Conservation (phyloP, 2,113 vertebrate genomes). For the Dasypus novemcinctus region DNA sequence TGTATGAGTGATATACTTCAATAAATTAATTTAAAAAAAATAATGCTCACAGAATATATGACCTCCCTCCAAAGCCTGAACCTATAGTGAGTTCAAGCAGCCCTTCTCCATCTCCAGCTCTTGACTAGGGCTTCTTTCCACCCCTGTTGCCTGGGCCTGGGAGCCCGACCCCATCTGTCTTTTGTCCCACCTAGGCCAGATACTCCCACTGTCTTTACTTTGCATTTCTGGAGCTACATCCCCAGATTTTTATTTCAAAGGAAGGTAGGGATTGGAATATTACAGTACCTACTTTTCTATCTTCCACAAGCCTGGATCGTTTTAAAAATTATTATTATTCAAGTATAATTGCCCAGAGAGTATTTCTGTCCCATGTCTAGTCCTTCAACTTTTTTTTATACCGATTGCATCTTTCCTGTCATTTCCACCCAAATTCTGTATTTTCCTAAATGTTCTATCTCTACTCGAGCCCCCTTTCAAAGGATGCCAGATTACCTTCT, state of each 20-base stretch:
- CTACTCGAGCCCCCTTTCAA: background rate
- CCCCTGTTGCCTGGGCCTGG: background rate
- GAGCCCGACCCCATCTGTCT: background rate
- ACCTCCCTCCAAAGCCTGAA: background rate
- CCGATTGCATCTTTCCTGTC: background rate
- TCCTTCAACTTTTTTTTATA: background rate
- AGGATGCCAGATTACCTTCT: background rate
- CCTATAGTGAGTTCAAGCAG: background rate
- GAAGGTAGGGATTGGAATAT: background rate
- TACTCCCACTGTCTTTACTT: background rate
- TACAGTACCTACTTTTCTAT: background rate
- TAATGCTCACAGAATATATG: background rate
- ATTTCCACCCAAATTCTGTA: background rate
- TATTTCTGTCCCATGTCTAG: background rate
- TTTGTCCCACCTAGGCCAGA: background rate
- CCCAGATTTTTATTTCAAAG: background rate
- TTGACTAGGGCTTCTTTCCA: background rate
- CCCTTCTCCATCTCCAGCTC: background rate
- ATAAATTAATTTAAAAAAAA: too few species aligned
- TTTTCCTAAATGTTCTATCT: background rate
- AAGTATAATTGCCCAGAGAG: background rate
- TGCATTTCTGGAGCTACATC: background rate
- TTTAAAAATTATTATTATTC: background rate
- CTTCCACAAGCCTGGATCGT: background rate
- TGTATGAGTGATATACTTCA: too few species aligned